Conservation (phyloP, 2,113 vertebrate genomes). For the Sorex araneus region DNA sequence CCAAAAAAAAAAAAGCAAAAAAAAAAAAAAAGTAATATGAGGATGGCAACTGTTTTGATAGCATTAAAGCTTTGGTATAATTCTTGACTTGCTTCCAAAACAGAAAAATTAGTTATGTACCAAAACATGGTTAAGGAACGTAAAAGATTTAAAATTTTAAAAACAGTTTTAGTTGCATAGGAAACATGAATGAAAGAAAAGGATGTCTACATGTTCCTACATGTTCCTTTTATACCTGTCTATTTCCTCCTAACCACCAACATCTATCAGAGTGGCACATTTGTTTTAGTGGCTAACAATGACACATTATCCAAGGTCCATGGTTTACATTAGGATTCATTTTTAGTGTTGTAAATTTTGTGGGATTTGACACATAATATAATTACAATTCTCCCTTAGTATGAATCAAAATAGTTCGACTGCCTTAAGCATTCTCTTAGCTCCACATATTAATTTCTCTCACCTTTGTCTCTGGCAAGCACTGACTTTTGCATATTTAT, state of each 20-base stretch:
- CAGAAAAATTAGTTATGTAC: neutral
- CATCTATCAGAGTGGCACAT: neutral
- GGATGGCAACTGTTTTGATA: neutral
- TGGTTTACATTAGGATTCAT: neutral
- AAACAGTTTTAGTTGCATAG: neutral
- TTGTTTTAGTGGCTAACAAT: neutral
- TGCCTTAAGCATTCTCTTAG: neutral
- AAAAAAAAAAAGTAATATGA: neutral
- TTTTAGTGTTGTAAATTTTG: neutral
- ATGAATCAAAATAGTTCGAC: slow-evolving; percentile 5
- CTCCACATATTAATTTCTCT: neutral
- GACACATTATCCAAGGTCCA: neutral
- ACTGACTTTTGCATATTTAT: neutral
- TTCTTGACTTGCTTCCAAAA: neutral
- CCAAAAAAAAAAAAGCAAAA: no score
- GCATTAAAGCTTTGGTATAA: neutral
- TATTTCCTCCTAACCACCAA: neutral
- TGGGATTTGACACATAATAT: slow-evolving; percentile 8
- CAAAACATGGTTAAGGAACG: neutral
- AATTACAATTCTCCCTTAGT: neutral
- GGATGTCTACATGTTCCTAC: neutral
- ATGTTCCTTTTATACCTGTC: fast-evolving
- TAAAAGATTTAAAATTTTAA: neutral
- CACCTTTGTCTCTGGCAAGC: neutral
- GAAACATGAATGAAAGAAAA: neutral